These are phyloP conservation scores for Pelodytes ibericus DNA, from an alignment of 2,797 vertebrate species.

Conservation along the genomic window DNA sequence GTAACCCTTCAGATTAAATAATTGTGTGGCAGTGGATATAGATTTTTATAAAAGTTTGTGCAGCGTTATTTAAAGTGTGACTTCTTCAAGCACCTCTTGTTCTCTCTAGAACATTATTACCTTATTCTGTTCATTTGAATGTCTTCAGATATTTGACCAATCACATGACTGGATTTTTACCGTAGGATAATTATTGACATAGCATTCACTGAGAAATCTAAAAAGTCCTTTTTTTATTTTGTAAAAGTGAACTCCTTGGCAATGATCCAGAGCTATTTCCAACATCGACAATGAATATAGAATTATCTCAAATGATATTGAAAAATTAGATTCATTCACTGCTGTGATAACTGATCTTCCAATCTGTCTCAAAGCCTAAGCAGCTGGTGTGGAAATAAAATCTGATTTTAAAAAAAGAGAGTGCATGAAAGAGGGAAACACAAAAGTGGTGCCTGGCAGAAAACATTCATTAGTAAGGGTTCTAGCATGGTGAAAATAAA, in stretches of 20 bases:
- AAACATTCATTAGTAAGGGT: slow-evolving; percentile 64
- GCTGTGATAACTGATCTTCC: slow-evolving; percentile 81
- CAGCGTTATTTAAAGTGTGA: too few species aligned
- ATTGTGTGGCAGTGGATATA: too few species aligned
- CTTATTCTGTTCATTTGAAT: background rate
- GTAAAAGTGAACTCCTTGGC: slow-evolving; percentile 65
- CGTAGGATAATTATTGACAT: background rate
- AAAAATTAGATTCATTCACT: slow-evolving; percentile 81
- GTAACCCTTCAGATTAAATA: too few species aligned
- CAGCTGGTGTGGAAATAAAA: slow-evolving; percentile 80
- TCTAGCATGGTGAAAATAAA: slow-evolving; percentile 58
- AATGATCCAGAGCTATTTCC: slow-evolving; percentile 67
- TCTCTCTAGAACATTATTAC: background rate
- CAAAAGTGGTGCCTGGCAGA: slow-evolving; percentile 55
- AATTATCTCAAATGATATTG: slow-evolving; percentile 79
- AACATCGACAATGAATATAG: slow-evolving; percentile 73
- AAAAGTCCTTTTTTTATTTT: slow-evolving; percentile 50
- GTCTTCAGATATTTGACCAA: background rate
- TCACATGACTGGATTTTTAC: too few species aligned
- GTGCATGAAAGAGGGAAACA: slow-evolving; percentile 52
- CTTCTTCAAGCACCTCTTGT: too few species aligned
- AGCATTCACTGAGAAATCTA: slow-evolving; percentile 35
- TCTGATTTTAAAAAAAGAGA: slow-evolving; percentile 71
- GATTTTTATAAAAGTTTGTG: too few species aligned
- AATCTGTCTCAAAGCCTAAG: slow-evolving; percentile 75